Evolutionary conservation across 2,888 invertebrate species (phyloP), one percentile per base, ranked within the genome.

Genomic region (Bedellia somnulentella): DNA sequence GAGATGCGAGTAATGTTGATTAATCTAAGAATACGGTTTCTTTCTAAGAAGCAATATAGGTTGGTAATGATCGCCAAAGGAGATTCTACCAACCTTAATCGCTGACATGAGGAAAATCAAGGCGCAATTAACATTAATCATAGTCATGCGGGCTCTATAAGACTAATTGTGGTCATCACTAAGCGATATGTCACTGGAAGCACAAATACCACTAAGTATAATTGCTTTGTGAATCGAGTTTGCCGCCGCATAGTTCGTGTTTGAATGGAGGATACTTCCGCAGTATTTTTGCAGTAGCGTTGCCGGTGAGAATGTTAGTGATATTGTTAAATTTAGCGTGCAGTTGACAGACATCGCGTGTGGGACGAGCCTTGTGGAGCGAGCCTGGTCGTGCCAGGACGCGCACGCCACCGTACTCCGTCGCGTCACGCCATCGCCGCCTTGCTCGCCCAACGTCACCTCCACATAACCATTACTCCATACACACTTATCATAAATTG

Each of bases 91-190:
- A 34, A 47, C 48, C 56, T 60, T 61, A 64, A 63, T 66, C 53
- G 57, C 52, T 53, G 57, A 55, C 53, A 47, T 50, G 46, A 48
- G 44, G 53, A 53, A 57, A 57, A 61, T 57, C 53, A 57, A 57
- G 60, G 54, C 52, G 58, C 61, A 66, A 70, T 70, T 67, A 70
- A 56, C 62, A 66, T 73, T 61, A 59, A 66, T 73, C 70, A 66
- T 58, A 59, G 52, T 49, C 52, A 60, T 54, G 57, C 52, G 57
- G 50, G 50, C 49, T 50, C 44, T 34, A 36, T 31, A 47, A 49
- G 54, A 60, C 48, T 66, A 62, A 64, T 68, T 57, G 57, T 51
- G 48, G 48, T 44, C 57, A 60, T 64, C 52, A 56, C 46, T 43
- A 38, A 41, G 43, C 35, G 51, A 40, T 39, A 17, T 18, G 22